Evolutionary conservation across 2,888 invertebrate genomes (phyloP).

Genomic region (Heliconius ethilla): DNA sequence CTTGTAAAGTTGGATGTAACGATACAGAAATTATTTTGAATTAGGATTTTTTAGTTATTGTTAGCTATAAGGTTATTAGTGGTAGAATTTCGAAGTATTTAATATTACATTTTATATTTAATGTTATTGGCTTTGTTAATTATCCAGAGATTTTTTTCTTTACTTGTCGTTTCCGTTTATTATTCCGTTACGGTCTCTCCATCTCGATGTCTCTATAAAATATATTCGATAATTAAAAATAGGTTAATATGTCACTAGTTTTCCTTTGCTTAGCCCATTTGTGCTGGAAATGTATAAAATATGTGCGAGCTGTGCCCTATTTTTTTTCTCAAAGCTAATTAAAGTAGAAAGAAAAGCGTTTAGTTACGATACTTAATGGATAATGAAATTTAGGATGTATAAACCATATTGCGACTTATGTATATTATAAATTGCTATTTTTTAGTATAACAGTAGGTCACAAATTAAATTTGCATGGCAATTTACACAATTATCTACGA

Average conservation of each 20-base stretch:
- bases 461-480: not conserved
- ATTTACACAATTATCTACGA: not conserved
- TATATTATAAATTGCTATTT: not conserved
- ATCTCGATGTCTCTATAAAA: too few relatives aligned
- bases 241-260: not conserved
- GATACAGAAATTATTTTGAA: not conserved
- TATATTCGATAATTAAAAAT: too few relatives aligned
- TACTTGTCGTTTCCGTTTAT: too few relatives aligned
- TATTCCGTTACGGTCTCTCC: too few relatives aligned
- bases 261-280: not conserved
- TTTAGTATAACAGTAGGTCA: not conserved
- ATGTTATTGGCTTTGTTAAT: too few relatives aligned
- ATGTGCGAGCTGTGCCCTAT: too few relatives aligned
- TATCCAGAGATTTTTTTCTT: too few relatives aligned
- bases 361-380: not conserved
- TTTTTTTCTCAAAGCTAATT: too few relatives aligned
- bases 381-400: not conserved
- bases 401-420: constrained; percentile 4
- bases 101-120: not conserved
- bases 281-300: not conserved
- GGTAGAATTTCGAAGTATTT: not conserved
- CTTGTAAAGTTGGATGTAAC: not conserved
- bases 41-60: not conserved
- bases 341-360: not conserved
- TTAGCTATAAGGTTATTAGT: not conserved